Evolutionary conservation across 2,113 vertebrate genomes (phyloP).

Genomic region (Monopterus albus): DNA sequence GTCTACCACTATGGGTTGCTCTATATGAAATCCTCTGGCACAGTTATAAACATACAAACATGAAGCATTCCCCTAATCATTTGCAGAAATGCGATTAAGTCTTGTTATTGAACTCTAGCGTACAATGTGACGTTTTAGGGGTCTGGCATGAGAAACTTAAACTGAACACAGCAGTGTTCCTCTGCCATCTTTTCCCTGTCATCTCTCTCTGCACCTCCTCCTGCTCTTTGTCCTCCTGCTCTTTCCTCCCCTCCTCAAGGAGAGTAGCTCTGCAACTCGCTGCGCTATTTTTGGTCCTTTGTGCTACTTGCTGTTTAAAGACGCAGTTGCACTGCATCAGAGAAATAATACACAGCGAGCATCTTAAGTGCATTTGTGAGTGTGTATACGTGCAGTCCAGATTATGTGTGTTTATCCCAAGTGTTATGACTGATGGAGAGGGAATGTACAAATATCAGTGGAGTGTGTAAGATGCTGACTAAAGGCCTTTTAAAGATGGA

Average conservation of each 20-base stretch:
- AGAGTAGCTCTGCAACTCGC: slow-evolving; percentile 79
- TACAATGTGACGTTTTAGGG: background rate
- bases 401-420: slow-evolving; percentile 47
- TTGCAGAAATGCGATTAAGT: slow-evolving; percentile 23
- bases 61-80: background rate
- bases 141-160: slow-evolving; percentile 18
- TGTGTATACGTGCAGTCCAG: slow-evolving; percentile 22
- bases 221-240: slow-evolving; percentile 37
- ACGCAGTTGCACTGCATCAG: slow-evolving; percentile 75
- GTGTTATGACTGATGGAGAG: slow-evolving; percentile 44
- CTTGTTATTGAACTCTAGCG: background rate
- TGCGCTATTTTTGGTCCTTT: slow-evolving; percentile 85
- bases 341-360: slow-evolving; percentile 51
- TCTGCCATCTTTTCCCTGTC: slow-evolving; percentile 60
- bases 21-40: background rate
- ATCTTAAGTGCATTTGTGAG: slow-evolving; percentile 47
- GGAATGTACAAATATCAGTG: slow-evolving; percentile 56
- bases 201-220: slow-evolving; percentile 56
- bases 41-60: background rate
- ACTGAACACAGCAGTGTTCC: slow-evolving; percentile 38
- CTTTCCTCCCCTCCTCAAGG: slow-evolving; percentile 68
- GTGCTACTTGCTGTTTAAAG: slow-evolving; percentile 85
- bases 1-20: background rate
- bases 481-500: slow-evolving; percentile 48
- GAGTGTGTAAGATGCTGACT: slow-evolving; percentile 64